Base-by-base conservation (phyloP, 2,888 invertebrate genomes). In the Tetheella fluctuosa region DNA sequence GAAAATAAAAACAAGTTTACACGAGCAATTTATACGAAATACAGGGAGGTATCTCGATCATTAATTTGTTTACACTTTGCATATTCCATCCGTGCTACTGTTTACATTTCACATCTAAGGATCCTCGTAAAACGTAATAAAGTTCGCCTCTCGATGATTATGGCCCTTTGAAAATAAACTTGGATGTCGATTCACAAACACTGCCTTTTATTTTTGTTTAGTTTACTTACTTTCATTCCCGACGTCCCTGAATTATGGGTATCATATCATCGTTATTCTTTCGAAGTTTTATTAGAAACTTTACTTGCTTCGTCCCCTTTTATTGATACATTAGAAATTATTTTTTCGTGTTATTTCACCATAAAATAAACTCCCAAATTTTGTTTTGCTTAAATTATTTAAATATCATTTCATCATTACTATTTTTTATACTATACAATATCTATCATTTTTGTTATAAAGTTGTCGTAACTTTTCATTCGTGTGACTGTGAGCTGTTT, bases 101-200 rank as follows among this genome's bases (percentile, higher is more conserved):
- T 88, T 89, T 88, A 85, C 84, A 74, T 83, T 84, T 80, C 76
- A 77, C 81, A 71, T 83, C 81, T 83, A 79, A 83, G 76, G 79
- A 81, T 82, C 74, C 73, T 83, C 82, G 78, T 79, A 72, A 75
- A 80, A 77, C 74, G 80, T 83, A 83, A 86, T 91, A 90, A 91
- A 90, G 76, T 87, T 87, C 80, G 81, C 81, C 80, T 85, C 79
- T 69, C 85, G 74, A 89, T 90, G 84, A 91, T 90, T 88, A 89
- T 86, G 82, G 83, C 82, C 84, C 85, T 86, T 85, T 87, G 82
- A 88, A 88, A 88, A 89, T 88, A 89, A 89, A 90, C 88, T 88
- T 79, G 73, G 80, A 76, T 80, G 83, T 81, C 80, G 77, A 83
- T 85, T 84, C 82, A 80, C 82, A 82, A 85, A 84, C 82, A 80